Percentiles rank a stretch among this genome's conserved stretches.
Evolutionary conservation across 2,888 invertebrate genomes (phyloP).

Genomic region (Patella depressa): DNA sequence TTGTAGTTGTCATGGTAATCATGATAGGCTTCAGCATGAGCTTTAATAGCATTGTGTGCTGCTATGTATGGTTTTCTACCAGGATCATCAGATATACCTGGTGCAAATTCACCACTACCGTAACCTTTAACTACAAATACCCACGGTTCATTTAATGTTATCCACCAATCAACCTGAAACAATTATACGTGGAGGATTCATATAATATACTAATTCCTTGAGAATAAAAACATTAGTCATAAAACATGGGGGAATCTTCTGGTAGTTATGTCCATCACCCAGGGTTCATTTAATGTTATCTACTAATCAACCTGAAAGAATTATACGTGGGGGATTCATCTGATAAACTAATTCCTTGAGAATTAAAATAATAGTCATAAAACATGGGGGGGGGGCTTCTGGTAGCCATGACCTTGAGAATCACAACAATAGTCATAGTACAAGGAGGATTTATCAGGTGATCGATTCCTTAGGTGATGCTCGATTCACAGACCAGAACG

Average conservation of each 20-base stretch:
- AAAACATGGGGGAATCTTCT: too few species aligned
- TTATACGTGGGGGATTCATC: not conserved
- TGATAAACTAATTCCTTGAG: too few species aligned
- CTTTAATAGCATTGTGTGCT: constrained; percentile 77
- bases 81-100: constrained; percentile 36
- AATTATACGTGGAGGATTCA: not conserved
- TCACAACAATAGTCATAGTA: constrained; percentile 57
- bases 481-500: too few species aligned
- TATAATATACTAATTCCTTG: too few species aligned
- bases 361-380: too few species aligned
- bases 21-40: constrained; percentile 78
- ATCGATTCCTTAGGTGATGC: too few species aligned
- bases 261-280: constrained; percentile 26
- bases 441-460: too few species aligned
- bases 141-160: constrained; percentile 83
- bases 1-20: constrained; percentile 63
- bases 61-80: constrained; percentile 75
- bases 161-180: constrained; percentile 75
- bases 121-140: constrained; percentile 50
- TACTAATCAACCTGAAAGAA: constrained; percentile 73
- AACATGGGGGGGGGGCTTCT: too few species aligned
- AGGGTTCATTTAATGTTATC: constrained; percentile 86
- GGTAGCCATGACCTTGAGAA: constrained; percentile 39
- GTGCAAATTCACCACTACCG: constrained; percentile 48
- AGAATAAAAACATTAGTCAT: too few species aligned